Base-by-base conservation (phyloP, 2,797 vertebrate genomes). In the Acanthis flammea region DNA sequence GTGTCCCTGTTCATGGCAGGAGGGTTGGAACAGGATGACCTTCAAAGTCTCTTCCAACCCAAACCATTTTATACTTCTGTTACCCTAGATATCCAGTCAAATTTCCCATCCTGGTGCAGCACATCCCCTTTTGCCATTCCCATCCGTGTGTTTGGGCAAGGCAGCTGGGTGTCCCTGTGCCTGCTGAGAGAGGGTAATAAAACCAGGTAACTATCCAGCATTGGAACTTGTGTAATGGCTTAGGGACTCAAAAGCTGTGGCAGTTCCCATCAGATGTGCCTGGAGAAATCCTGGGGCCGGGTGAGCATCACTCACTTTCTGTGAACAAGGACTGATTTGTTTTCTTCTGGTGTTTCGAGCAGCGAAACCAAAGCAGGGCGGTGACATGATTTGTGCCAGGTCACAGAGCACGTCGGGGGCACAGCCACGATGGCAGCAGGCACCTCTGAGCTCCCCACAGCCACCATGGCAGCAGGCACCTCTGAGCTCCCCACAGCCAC, bases 321-420 rank as follows among this genome's bases (percentile, higher is more conserved):
- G 14, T 24, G 95, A 95, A 86, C 88, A 94, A 91, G 89, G 92
- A 13, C 39, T 14, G 89, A 27, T 86, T 86, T 93, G 85, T 94
- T 94, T 81, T 65, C 74, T 78, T 67, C 51, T 53, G 70, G 65
- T 5, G 0, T 70, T 87, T 5, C 0, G 4, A 65, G 55, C n/a
- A 82, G 68, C 2, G 58, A 93, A 91, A 95, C 75, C 13, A 4
- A 95, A 94, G 92, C 78, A 62, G 92, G 89, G 54, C 0, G 0
- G 72, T 54, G 55, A 78, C 37, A 27, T 60, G 84, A 53, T 88
- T 93, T 86, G 87, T 90, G 91, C 89, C 91, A 94, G 84, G 82
- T 82, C 88, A 95, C 77, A 67, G 92, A 86, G 71, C 80, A 79
- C 0, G 0, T 15, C 10, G 4, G 60, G 62, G 76, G n/a, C 82